Evolutionary conservation across 2,797 vertebrate genomes (phyloP).

Genomic region (Poeciliopsis infans): DNA sequence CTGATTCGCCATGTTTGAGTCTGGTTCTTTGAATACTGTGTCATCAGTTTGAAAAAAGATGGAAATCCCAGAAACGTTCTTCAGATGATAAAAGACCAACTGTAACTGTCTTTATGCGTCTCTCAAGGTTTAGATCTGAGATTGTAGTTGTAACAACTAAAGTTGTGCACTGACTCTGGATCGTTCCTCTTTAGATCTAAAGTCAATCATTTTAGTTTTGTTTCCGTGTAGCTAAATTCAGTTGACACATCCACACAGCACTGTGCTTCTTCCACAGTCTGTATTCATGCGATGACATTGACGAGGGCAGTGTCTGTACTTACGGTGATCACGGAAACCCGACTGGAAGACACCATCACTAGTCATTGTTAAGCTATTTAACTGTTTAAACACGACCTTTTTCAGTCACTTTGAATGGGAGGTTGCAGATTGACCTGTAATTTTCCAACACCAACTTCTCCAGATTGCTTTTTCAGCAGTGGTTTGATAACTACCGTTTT

Average conservation of each 20-base stretch:
- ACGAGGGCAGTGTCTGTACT: too few relatives aligned
- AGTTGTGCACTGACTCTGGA: neutral
- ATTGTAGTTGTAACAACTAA: neutral
- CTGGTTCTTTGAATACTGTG: neutral
- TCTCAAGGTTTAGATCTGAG: neutral
- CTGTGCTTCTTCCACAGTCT: neutral
- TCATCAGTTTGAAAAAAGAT: too few relatives aligned
- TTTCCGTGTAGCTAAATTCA: neutral
- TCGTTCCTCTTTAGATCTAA: neutral
- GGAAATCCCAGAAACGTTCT: neutral
- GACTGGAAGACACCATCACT: neutral
- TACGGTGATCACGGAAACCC: too few relatives aligned
- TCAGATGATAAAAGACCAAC: neutral
- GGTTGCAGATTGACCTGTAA: neutral
- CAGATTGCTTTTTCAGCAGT: neutral
- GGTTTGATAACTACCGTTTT: neutral
- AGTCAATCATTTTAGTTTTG: neutral
- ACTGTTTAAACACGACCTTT: neutral
- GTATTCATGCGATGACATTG: neutral
- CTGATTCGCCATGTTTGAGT: neutral
- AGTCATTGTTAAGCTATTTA: neutral
- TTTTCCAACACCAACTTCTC: neutral
- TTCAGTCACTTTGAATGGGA: neutral
- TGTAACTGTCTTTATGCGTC: neutral
- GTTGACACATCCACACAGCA: too few relatives aligned